These are phyloP conservation scores for Bombylius discolor DNA, from an alignment of 2,888 invertebrate species.

Conservation along the genomic window DNA sequence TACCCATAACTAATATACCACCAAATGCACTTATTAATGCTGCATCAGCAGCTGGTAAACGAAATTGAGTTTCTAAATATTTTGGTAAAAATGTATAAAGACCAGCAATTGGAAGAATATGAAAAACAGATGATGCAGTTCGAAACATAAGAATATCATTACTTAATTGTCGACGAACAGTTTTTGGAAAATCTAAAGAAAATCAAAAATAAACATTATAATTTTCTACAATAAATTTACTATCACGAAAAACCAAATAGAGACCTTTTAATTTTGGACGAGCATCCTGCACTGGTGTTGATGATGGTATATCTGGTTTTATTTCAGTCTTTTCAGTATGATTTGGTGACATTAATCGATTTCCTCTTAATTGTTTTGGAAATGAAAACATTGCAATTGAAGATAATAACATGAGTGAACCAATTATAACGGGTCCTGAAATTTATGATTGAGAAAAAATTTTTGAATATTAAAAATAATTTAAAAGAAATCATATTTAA, in stretches of 20 bases:
- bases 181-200: conserved; percentile 56
- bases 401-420: conserved; percentile 67
- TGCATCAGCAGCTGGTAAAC: conserved; percentile 75
- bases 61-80: conserved; percentile 85
- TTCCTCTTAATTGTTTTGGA: conserved; percentile 60
- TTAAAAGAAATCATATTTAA: conserved; percentile 15
- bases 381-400: conserved; percentile 85
- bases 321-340: conserved; percentile 23
- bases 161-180: conserved; percentile 64
- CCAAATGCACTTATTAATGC: conserved; percentile 85
- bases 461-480: neutral
- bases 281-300: conserved; percentile 32
- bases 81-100: conserved; percentile 88
- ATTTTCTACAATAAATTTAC: neutral
- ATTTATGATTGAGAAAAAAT: neutral
- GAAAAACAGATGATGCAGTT: conserved; percentile 80
- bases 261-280: conserved; percentile 52
- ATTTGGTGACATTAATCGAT: conserved; percentile 31
- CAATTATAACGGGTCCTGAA: conserved; percentile 65
- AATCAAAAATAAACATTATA: neutral
- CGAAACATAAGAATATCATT: conserved; percentile 87
- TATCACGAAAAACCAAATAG: neutral
- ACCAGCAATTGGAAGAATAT: conserved; percentile 82
- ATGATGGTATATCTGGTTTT: conserved; percentile 8
- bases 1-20: conserved; percentile 85